Base-by-base conservation (phyloP, 2,113 vertebrate genomes). In the Aleadryas rufinucha region DNA sequence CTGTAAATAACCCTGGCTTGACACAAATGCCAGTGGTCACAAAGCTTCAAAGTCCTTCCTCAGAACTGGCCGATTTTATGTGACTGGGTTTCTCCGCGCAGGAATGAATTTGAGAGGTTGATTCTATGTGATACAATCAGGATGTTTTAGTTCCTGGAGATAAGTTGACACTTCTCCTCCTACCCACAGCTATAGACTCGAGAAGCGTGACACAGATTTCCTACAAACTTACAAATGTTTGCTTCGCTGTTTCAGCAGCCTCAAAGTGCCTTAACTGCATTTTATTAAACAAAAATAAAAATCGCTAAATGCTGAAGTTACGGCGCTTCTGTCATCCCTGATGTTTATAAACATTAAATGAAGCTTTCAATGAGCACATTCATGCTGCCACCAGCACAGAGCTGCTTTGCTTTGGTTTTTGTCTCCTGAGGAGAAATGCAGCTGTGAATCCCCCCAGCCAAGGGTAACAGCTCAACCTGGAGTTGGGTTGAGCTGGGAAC, bases 131-230 rank as follows among this genome's bases (percentile, higher is more conserved):
- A 95, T 94, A 88, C 92, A 95, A 95, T 96, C 90, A 91, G 91
- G 94, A 80, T 96, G 92, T 77, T 96, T 94, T 80, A 95, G 90
- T 80, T 97, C 93, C 95, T 60, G 71, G 63, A 95, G 95, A 96
- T 72, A 93, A 89, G 74, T 37, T 91, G 82, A 96, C 93, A 95
- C 59, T 94, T 96, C 89, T 95, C 92, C 93, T 96, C 90, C 96
- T 77, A 96, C 93, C 95, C 90, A 90, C 85, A 96, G 92, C 92
- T 70, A 70, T 23, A 93, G 84, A 91, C 93, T 90, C 49, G 6
- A 79, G 63, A 92, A 95, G 90, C 20, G 7, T 93, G 90, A 95
- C 90, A 95, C 85, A 93, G 50, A 93, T 91, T 91, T 80, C 85
- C 85, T 90, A 93, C 63, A 91, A 97, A 94, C 89, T 91, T 83